phyloP scores from a whole-genome alignment of 2,113 vertebrate genomes.

The Mesoclemmys tuberculata region DNA sequence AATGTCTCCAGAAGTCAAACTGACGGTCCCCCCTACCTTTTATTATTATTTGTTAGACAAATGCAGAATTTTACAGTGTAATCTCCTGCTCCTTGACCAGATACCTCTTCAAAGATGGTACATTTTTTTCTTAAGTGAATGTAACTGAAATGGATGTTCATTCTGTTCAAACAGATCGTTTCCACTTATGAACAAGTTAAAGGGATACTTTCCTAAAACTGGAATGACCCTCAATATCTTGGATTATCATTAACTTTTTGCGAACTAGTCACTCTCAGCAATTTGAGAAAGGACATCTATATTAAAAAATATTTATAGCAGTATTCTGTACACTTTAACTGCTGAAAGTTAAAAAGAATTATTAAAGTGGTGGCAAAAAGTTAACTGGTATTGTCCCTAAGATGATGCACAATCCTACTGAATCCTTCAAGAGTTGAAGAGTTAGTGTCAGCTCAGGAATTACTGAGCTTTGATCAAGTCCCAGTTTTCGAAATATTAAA shows the following conservation, averaged over 20 bases:
- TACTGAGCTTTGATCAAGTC: slow-evolving; percentile 77
- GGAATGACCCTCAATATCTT: slow-evolving; percentile 82
- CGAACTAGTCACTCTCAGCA: slow-evolving; percentile 82
- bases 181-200: slow-evolving; percentile 57
- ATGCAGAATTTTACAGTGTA: slow-evolving; percentile 55
- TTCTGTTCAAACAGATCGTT: slow-evolving; percentile 36
- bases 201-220: slow-evolving; percentile 86
- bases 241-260: slow-evolving; percentile 69
- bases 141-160: slow-evolving; percentile 48
- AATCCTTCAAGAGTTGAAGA: slow-evolving; percentile 72
- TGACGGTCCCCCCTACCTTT: neutral
- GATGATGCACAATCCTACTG: slow-evolving; percentile 72
- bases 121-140: slow-evolving; percentile 61
- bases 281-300: slow-evolving; percentile 82
- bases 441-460: slow-evolving; percentile 74
- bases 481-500: slow-evolving; percentile 85
- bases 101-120: slow-evolving; percentile 51
- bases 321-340: slow-evolving; percentile 89
- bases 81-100: slow-evolving; percentile 27
- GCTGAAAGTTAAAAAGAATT: slow-evolving; percentile 93
- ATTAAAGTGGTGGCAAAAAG: slow-evolving; percentile 84
- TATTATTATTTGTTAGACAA: slow-evolving; percentile 52
- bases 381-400: slow-evolving; percentile 77
- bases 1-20: slow-evolving; percentile 17
- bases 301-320: slow-evolving; percentile 97